These are phyloP conservation scores for Tetragonula clypearis DNA, from an alignment of 1,140 invertebrate species.

Conservation along the genomic window DNA sequence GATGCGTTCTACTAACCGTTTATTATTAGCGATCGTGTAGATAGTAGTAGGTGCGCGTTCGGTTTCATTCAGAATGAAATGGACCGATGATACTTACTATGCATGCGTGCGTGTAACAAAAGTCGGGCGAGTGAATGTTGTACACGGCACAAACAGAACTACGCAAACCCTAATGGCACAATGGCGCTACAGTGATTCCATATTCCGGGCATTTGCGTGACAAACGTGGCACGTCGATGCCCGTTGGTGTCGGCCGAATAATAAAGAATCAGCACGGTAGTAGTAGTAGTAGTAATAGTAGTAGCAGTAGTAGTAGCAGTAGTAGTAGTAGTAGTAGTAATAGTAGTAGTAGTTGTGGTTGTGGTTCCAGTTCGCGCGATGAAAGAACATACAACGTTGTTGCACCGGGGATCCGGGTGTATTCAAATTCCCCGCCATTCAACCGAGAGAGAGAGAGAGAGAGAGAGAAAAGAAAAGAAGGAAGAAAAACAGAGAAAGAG, in stretches of 20 bases:
- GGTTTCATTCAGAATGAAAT: conserved; percentile 22
- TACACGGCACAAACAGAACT: conserved; percentile 3
- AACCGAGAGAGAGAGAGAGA: not conserved
- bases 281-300: not conserved
- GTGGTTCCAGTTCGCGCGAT: conserved; percentile 6
- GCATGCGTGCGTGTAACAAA: not conserved
- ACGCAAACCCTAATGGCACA: conserved; percentile 52
- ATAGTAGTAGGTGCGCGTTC: not conserved
- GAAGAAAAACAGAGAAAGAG: not conserved
- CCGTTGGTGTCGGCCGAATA: conserved; percentile 12
- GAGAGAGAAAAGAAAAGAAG: too few species aligned
- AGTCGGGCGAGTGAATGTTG: not conserved
- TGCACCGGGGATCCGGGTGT: not conserved
- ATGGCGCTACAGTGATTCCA: conserved; percentile 45
- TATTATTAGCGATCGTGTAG: conserved; percentile 2
- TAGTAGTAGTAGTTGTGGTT: too few species aligned
- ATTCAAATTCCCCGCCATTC: conserved; percentile 39
- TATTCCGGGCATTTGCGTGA: conserved; percentile 57
- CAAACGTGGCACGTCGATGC: conserved; percentile 46
- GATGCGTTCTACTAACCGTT: not conserved
- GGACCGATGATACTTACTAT: conserved; percentile 10
- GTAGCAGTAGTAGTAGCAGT: not conserved
- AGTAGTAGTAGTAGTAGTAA: not conserved
- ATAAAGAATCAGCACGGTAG: conserved; percentile 24
- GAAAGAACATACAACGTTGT: conserved; percentile 1